Evolutionary conservation across 2,113 vertebrate genomes (phyloP).

Genomic region (Centropus bengalensis): DNA sequence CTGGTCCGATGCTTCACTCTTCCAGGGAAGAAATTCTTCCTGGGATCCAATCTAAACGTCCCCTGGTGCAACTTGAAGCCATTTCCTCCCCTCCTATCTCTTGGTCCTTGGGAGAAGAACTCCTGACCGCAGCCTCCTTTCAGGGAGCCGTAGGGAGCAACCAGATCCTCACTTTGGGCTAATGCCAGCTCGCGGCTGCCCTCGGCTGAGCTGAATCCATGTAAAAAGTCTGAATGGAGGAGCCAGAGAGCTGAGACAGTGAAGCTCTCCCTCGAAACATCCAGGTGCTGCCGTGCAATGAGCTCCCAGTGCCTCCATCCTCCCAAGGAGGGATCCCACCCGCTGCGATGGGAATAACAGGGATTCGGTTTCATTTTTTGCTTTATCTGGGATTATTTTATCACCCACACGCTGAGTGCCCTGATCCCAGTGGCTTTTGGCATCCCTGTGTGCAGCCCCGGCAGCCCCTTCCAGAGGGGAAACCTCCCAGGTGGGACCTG

Average conservation of each 20-base stretch:
- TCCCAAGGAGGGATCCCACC: neutral
- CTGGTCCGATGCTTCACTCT: too few species aligned
- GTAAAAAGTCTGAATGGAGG: neutral
- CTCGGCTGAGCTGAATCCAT: neutral
- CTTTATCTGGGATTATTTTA: neutral
- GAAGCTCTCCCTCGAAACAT: neutral
- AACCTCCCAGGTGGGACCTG: accelerated
- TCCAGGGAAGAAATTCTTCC: too few species aligned
- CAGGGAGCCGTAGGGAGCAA: too few species aligned
- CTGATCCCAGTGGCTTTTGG: accelerated
- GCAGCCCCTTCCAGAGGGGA: accelerated
- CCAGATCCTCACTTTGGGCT: neutral
- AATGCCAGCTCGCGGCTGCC: accelerated
- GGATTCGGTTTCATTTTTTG: accelerated
- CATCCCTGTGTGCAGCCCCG: accelerated
- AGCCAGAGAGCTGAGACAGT: neutral
- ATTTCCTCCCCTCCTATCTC: too few species aligned
- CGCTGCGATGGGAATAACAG: accelerated
- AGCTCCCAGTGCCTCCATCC: accelerated
- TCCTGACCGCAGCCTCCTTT: too few species aligned
- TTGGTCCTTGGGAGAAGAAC: too few species aligned
- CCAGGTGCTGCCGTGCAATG: accelerated
- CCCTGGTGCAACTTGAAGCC: too few species aligned
- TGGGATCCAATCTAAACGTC: too few species aligned
- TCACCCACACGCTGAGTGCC: accelerated